These are phyloP conservation scores for Pristionchus arcanus DNA, from an alignment of 2,888 invertebrate species.

Conservation along the genomic window DNA sequence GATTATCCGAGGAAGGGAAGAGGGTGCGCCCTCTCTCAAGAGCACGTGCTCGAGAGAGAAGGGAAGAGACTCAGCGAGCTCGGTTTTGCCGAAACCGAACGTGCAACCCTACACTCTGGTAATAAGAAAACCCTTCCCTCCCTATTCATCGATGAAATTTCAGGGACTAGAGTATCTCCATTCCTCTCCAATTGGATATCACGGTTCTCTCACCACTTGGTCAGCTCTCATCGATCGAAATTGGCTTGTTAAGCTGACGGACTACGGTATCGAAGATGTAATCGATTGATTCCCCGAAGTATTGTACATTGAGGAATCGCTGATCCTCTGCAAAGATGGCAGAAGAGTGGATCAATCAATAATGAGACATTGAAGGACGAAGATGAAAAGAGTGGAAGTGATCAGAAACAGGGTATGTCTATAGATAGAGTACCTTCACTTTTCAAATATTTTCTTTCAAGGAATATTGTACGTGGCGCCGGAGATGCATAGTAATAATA, in stretches of 20 bases:
- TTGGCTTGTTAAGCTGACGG: conserved; percentile 64
- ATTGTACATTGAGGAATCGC: conserved; percentile 55
- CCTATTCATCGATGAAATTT: background rate
- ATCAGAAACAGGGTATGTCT: conserved; percentile 48
- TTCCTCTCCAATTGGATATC: conserved; percentile 64
- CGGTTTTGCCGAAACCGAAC: no score
- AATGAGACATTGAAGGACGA: conserved; percentile 64
- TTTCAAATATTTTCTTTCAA: background rate
- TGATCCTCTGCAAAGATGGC: conserved; percentile 66
- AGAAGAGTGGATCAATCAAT: conserved; percentile 66
- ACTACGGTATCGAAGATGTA: conserved; percentile 61
- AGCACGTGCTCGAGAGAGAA: no score
- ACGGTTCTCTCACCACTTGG: conserved; percentile 67
- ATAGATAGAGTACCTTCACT: background rate
- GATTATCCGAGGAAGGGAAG: no score
- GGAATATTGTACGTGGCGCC: conserved; percentile 66
- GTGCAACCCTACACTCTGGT: no score
- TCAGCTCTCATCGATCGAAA: conserved; percentile 64
- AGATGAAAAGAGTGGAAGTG: conserved; percentile 59
- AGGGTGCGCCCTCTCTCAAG: no score
- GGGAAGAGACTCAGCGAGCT: no score
- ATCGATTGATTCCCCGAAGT: background rate
- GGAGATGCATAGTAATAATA: conserved; percentile 62
- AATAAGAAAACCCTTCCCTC: background rate
- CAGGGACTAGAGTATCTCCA: conserved; percentile 71